Evolutionary conservation across 1,140 invertebrate genomes (phyloP).

Genomic region (Teleopsis dalmanni): DNA sequence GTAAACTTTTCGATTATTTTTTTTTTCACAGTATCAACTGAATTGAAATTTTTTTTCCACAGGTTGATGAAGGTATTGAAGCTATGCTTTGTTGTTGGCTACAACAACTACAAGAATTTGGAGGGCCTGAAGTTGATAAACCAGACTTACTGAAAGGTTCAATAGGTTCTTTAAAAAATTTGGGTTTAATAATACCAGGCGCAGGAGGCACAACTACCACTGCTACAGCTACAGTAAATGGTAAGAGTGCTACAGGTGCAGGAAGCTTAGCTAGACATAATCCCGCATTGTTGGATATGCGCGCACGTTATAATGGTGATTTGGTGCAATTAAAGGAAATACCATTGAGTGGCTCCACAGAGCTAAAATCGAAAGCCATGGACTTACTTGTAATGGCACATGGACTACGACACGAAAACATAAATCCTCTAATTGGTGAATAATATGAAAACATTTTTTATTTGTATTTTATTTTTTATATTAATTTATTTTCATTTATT

Average conservation of each 20-base stretch:
- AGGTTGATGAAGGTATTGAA: slow-evolving; percentile 75
- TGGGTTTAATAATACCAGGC: slow-evolving; percentile 12
- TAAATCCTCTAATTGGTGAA: slow-evolving; percentile 71
- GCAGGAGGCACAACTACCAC: slow-evolving; percentile 7
- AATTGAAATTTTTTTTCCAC: slow-evolving; percentile 10
- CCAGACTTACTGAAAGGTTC: slow-evolving; percentile 73
- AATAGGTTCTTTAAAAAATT: slow-evolving; percentile 53
- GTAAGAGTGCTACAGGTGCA: slow-evolving; percentile 40
- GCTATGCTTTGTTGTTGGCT: slow-evolving; percentile 74
- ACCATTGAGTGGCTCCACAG: slow-evolving; percentile 52
- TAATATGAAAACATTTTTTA: neutral
- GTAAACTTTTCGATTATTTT: slow-evolving; percentile 43
- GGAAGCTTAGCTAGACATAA: slow-evolving; percentile 56
- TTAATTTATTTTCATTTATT: neutral
- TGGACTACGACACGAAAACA: slow-evolving; percentile 77
- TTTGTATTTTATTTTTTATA: neutral
- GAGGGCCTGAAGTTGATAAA: slow-evolving; percentile 69
- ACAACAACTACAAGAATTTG: slow-evolving; percentile 71
- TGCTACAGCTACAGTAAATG: slow-evolving; percentile 30
- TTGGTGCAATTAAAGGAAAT: slow-evolving; percentile 73
- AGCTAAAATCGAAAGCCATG: slow-evolving; percentile 71
- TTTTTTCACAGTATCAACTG: neutral
- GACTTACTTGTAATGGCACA: slow-evolving; percentile 73
- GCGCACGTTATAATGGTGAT: slow-evolving; percentile 78
- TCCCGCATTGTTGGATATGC: slow-evolving; percentile 58